These are phyloP conservation scores for Cyclopterus lumpus DNA, from an alignment of 2,797 vertebrate species.

Conservation along the genomic window DNA sequence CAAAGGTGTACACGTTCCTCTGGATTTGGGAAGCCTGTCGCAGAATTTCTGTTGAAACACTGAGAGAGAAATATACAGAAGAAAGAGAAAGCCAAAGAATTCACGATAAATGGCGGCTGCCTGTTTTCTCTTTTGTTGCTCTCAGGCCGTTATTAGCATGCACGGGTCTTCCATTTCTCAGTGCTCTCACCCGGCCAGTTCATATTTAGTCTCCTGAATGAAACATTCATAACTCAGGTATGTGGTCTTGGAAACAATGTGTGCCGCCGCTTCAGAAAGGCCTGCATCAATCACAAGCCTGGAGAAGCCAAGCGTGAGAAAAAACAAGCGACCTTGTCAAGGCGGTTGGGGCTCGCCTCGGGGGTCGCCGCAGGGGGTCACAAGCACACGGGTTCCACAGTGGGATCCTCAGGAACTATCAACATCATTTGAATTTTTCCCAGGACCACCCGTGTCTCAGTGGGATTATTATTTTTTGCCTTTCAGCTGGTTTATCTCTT, in stretches of 20 bases:
- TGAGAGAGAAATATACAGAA: conserved; percentile 1
- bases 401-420: conserved; percentile 35
- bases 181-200: conserved; percentile 59
- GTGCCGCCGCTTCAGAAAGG: conserved; percentile 61
- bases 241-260: conserved; percentile 81
- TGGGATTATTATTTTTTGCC: conserved; percentile 54
- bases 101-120: conserved; percentile 15
- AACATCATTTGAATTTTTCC: conserved; percentile 59
- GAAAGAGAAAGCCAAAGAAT: conserved; percentile 18
- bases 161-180: conserved; percentile 52
- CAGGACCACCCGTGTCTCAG: conserved; percentile 38
- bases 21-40: conserved; percentile 21
- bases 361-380: conserved; percentile 42
- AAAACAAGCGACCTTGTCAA: conserved; percentile 64
- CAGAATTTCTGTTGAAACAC: conserved; percentile 11
- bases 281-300: conserved; percentile 72
- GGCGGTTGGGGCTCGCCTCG: conserved; percentile 60
- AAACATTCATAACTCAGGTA: conserved; percentile 83
- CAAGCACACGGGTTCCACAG: not conserved
- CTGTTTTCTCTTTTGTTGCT: conserved; percentile 20
- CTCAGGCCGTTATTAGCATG: conserved; percentile 67
- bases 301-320: conserved; percentile 67
- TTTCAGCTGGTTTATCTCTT: conserved; percentile 55
- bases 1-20: conserved; percentile 45
- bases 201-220: conserved; percentile 76